Evolutionary conservation across 2,113 vertebrate species (phyloP).

Genomic region (Cyprinodon variegatus): DNA sequence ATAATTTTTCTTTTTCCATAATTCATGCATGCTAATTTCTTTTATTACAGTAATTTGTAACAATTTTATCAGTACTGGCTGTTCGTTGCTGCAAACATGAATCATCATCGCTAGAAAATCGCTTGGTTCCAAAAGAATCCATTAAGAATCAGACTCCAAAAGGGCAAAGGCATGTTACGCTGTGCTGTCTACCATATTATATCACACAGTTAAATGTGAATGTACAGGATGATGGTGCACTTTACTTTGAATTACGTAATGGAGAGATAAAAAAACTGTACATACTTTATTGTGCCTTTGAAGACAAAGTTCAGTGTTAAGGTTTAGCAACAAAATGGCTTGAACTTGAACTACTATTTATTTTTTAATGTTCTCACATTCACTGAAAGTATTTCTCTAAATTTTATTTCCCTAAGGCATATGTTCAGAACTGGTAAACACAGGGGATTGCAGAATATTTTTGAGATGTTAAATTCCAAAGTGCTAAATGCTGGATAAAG

Average conservation of each 20-base stretch:
- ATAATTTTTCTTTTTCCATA: conserved; percentile 73
- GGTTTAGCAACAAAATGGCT: conserved; percentile 53
- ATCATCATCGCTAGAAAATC: conserved; percentile 20
- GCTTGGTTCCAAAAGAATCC: conserved; percentile 30
- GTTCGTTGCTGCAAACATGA: conserved; percentile 45
- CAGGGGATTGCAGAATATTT: conserved; percentile 1
- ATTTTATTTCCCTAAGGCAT: conserved; percentile 13
- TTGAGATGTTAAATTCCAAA: conserved; percentile 16
- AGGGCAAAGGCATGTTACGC: conserved; percentile 45
- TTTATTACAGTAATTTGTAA: conserved; percentile 45
- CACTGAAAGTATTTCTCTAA: conserved; percentile 27
- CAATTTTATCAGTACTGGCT: conserved; percentile 33
- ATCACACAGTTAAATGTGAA: conserved; percentile 67
- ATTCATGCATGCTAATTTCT: conserved; percentile 48
- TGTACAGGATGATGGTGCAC: conserved; percentile 72
- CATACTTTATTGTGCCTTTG: conserved; percentile 81
- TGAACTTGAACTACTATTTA: conserved; percentile 57
- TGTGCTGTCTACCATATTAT: conserved; percentile 52
- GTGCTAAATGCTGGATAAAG: background rate
- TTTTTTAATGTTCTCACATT: conserved; percentile 25
- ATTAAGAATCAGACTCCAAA: conserved; percentile 23
- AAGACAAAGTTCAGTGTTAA: conserved; percentile 66
- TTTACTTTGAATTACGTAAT: conserved; percentile 67
- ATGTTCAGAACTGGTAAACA: conserved; percentile 8
- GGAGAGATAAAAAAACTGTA: conserved; percentile 68